Percentiles rank a stretch among this genome's conserved stretches.
Evolutionary conservation across 2,113 vertebrate genomes (phyloP).

Genomic region (Pseudopodoces humilis): DNA sequence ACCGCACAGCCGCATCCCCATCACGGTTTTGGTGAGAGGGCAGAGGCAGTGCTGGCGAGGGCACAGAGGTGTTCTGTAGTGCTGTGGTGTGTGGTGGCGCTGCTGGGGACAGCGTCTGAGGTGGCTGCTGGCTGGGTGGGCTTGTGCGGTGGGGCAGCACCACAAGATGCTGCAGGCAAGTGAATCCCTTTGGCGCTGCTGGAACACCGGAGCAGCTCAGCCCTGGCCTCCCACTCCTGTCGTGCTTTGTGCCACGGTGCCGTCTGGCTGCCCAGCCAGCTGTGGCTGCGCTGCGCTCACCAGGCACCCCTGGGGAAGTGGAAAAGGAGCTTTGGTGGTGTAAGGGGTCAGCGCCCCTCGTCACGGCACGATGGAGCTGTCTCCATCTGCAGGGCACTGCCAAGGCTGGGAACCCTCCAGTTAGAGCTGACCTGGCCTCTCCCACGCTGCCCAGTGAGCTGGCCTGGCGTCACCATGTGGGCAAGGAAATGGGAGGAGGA

Average conservation of each 20-base stretch:
- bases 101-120: not conserved
- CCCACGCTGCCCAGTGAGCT: not conserved
- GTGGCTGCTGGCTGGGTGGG: not conserved
- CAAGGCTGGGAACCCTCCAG: accelerated
- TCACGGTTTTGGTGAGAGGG: not conserved
- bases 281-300: accelerated
- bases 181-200: not conserved
- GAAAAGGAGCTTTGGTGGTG: not conserved
- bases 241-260: not conserved
- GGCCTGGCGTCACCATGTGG: accelerated
- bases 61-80: not conserved
- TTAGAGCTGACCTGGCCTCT: not conserved
- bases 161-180: accelerated
- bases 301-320: accelerated
- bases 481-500: not conserved
- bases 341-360: not conserved
- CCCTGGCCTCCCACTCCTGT: accelerated
- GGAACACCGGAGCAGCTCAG: accelerated
- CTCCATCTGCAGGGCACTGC: not conserved
- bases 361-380: accelerated
- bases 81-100: not conserved
- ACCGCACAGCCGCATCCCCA: accelerated
- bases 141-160: accelerated
- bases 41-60: not conserved
- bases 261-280: not conserved